Conservation (phyloP, 2,113 vertebrate species). For the Panthera leo region DNA sequence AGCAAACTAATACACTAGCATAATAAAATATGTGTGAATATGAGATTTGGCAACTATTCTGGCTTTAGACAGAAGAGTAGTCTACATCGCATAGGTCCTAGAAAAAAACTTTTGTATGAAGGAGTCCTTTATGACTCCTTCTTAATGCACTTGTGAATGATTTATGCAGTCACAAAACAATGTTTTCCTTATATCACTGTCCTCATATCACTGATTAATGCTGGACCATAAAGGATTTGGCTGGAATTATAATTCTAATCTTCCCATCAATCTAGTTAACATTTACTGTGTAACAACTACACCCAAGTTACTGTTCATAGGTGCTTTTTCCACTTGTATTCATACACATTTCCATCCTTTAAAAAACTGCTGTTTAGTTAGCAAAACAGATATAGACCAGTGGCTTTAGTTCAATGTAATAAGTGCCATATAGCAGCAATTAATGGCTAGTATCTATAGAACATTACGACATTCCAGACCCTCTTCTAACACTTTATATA, state of each 20-base stretch:
- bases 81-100: not conserved
- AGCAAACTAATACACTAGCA: too few species aligned
- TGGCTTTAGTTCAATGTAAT: not conserved
- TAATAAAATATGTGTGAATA: not conserved
- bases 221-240: not conserved
- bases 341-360: not conserved
- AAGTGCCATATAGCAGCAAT: not conserved
- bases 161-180: not conserved
- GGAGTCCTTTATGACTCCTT: not conserved
- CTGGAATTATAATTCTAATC: not conserved
- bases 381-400: not conserved
- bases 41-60: not conserved
- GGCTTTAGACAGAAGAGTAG: not conserved
- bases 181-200: not conserved
- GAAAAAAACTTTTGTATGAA: not conserved
- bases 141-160: not conserved
- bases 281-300: not conserved
- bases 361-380: not conserved
- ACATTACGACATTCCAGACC: not conserved
- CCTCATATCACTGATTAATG: not conserved
- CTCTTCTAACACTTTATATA: not conserved
- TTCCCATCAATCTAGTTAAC: not conserved
- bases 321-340: not conserved
- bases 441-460: not conserved
- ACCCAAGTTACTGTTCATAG: not conserved